These are phyloP conservation scores for Tonatia bakeri DNA, from an alignment of 2,113 vertebrate genomes.

Conservation along the genomic window DNA sequence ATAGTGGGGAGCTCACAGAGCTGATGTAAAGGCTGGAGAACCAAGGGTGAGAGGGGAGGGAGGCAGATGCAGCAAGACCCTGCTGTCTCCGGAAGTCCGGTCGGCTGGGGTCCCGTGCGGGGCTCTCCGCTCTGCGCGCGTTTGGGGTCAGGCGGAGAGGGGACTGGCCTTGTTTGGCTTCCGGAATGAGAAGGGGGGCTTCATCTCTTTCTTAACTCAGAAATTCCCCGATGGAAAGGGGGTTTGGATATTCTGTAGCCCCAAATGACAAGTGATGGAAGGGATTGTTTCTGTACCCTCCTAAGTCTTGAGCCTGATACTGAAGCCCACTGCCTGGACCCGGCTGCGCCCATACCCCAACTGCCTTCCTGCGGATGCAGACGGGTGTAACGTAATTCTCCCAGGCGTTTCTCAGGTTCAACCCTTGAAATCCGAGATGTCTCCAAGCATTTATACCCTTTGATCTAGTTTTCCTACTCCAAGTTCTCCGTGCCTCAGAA, in stretches of 20 bases:
- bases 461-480: background rate
- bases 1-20: background rate
- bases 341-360: rapidly evolving
- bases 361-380: background rate
- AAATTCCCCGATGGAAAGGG: background rate
- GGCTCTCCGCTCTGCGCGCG: background rate
- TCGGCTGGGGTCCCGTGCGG: rapidly evolving
- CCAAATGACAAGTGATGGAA: background rate
- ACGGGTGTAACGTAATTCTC: rapidly evolving
- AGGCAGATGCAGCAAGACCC: background rate
- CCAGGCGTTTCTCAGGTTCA: background rate
- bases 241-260: background rate
- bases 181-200: background rate
- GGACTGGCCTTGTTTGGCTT: background rate
- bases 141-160: background rate
- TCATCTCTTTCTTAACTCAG: background rate
- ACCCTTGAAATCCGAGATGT: background rate
- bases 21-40: background rate
- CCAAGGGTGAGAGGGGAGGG: background rate
- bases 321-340: background rate
- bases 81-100: too few species aligned
- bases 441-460: background rate
- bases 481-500: background rate
- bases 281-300: too few species aligned
- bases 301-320: background rate